Evolutionary conservation across 2,797 vertebrate genomes (phyloP).

Genomic region (Pteropus rufus): DNA sequence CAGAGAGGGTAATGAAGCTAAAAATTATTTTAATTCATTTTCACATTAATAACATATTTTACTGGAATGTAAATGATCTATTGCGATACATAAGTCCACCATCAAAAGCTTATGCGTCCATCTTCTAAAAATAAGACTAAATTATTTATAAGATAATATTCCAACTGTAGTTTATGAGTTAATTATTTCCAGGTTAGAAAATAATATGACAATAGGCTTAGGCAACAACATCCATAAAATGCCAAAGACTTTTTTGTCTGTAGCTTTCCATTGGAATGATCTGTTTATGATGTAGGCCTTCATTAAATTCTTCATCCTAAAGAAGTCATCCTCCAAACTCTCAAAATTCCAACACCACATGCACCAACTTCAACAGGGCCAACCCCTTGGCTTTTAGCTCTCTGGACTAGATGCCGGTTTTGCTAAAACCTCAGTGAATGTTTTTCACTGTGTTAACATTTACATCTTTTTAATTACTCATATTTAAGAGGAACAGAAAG

Average conservation of each 20-base stretch:
- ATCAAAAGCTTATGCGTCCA: not conserved
- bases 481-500: conserved; percentile 22
- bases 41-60: not conserved
- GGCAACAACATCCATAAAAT: not conserved
- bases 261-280: not conserved
- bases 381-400: not conserved
- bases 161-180: not conserved
- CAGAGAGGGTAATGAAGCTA: not conserved
- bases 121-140: not conserved
- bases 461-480: not conserved
- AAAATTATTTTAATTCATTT: not conserved
- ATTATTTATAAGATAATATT: not conserved
- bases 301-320: not conserved
- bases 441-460: not conserved
- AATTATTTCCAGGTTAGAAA: not conserved
- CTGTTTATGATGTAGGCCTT: not conserved
- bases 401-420: not conserved
- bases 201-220: not conserved
- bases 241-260: not conserved
- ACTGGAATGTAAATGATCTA: not conserved
- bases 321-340: not conserved
- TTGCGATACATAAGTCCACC: not conserved
- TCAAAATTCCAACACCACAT: not conserved
- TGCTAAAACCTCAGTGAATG: not conserved
- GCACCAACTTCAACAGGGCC: not conserved